phyloP scores from a whole-genome alignment of 2,888 invertebrate genomes.

The Ophion ellenae region DNA sequence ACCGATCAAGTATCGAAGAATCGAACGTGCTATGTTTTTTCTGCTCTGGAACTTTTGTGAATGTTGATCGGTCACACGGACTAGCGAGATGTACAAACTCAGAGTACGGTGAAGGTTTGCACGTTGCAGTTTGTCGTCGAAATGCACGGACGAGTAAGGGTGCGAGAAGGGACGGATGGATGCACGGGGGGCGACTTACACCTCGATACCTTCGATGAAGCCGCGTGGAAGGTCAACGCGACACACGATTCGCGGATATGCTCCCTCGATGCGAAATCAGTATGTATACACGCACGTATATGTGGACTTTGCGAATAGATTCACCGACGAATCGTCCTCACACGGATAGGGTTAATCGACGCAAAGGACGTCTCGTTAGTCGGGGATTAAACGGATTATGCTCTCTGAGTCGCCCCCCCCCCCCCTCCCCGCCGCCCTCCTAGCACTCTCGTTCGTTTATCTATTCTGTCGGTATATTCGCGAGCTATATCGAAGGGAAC shows the following conservation, averaged over 20 bases:
- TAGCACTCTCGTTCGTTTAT: not conserved
- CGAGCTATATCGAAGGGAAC: too few relatives aligned
- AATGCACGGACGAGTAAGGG: conserved; percentile 36
- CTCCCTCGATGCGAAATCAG: not conserved
- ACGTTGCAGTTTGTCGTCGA: not conserved
- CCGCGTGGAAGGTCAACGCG: conserved; percentile 39
- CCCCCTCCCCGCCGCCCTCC: conserved; percentile 17
- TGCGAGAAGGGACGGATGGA: not conserved
- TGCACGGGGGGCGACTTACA: conserved; percentile 16
- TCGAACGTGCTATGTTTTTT: too few relatives aligned
- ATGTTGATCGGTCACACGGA: too few relatives aligned
- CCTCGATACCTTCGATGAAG: conserved; percentile 38
- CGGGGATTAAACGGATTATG: conserved; percentile 80
- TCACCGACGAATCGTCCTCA: conserved; percentile 54
- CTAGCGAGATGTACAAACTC: too few relatives aligned
- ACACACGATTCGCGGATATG: conserved; percentile 27
- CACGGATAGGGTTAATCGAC: conserved; percentile 70
- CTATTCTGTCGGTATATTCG: too few relatives aligned
- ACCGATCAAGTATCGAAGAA: too few relatives aligned
- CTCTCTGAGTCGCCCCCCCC: conserved; percentile 64
- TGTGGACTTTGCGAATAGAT: conserved; percentile 39
- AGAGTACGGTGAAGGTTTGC: not conserved
- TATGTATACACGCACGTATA: conserved; percentile 4
- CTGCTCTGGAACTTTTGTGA: too few relatives aligned
- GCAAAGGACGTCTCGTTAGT: conserved; percentile 78